These are phyloP conservation scores for Eustalomyia histrio DNA, from an alignment of 2,888 invertebrate species.

Conservation along the genomic window DNA sequence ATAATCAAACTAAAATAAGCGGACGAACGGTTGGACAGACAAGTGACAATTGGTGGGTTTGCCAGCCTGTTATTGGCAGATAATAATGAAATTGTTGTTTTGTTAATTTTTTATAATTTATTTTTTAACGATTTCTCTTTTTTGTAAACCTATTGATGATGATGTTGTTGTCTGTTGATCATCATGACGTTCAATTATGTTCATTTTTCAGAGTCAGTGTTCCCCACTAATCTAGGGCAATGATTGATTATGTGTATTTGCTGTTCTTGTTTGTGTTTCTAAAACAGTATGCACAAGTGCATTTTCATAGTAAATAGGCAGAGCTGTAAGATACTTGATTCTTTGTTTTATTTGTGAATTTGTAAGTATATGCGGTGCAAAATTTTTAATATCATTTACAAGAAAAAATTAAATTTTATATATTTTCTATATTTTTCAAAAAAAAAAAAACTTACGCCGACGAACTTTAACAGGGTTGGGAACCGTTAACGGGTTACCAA, in stretches of 20 bases:
- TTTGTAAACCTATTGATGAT: constrained; percentile 31
- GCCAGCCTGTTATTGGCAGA: constrained; percentile 57
- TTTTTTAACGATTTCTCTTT: constrained; percentile 44
- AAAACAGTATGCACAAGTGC: constrained; percentile 50
- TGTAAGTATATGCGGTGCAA: background rate
- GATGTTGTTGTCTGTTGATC: constrained; percentile 11
- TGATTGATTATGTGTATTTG: constrained; percentile 60
- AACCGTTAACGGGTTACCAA: too few relatives aligned
- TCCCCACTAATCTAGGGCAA: constrained; percentile 58
- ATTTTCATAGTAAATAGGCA: constrained; percentile 27
- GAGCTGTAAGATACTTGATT: background rate
- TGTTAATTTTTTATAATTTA: constrained; percentile 48
- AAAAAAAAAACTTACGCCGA: too few relatives aligned
- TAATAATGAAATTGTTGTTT: constrained; percentile 59
- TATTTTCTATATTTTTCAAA: too few relatives aligned
- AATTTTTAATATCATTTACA: too few relatives aligned
- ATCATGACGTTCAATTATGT: constrained; percentile 23
- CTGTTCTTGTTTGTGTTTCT: constrained; percentile 27
- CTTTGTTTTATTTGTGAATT: background rate
- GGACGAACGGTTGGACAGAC: constrained; percentile 4
- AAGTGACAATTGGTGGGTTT: constrained; percentile 48
- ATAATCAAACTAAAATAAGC: constrained; percentile 13
- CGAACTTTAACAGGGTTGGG: too few relatives aligned
- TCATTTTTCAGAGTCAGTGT: constrained; percentile 42
- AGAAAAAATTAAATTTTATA: too few relatives aligned